phyloP scores from a whole-genome alignment of 2,113 vertebrate species.

The Podocnemis expansa region DNA sequence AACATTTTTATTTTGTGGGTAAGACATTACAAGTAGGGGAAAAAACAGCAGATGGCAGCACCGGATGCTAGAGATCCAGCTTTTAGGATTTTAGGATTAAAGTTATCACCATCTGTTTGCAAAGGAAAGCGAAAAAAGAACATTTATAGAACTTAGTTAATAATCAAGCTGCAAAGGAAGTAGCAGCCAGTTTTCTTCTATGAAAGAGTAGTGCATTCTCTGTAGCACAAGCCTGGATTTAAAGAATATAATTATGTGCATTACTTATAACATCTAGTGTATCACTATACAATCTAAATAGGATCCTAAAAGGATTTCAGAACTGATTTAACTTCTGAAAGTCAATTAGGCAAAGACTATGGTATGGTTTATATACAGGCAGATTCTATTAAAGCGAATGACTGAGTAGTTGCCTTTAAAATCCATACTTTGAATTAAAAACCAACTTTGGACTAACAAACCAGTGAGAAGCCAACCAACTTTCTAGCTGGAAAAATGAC shows the following conservation, averaged over 20 bases:
- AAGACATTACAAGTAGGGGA: slow-evolving; percentile 37
- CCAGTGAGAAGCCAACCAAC: background rate
- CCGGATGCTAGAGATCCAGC: slow-evolving; percentile 21
- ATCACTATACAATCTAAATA: background rate
- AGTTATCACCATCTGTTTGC: rapidly evolving
- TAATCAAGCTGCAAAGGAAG: background rate
- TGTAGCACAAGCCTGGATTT: background rate
- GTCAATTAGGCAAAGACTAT: background rate
- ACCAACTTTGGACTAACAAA: background rate
- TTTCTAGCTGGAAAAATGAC: background rate
- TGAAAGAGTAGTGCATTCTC: background rate
- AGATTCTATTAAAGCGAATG: background rate
- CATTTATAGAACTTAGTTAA: background rate
- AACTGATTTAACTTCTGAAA: slow-evolving; percentile 2
- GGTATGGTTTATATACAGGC: slow-evolving; percentile 23
- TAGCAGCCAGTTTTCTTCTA: background rate
- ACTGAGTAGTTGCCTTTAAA: background rate
- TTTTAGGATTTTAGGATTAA: slow-evolving; percentile 21
- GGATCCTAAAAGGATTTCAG: background rate
- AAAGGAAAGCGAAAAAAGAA: background rate
- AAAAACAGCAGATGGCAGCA: slow-evolving; percentile 80
- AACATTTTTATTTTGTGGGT: background rate
- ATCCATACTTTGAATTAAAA: background rate
- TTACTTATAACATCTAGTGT: background rate
- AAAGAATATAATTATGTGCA: background rate